Evolutionary conservation across 2,888 invertebrate genomes (phyloP), one percentile per base, ranked within the genome.

Genomic region (Cerceris ruficornis): DNA sequence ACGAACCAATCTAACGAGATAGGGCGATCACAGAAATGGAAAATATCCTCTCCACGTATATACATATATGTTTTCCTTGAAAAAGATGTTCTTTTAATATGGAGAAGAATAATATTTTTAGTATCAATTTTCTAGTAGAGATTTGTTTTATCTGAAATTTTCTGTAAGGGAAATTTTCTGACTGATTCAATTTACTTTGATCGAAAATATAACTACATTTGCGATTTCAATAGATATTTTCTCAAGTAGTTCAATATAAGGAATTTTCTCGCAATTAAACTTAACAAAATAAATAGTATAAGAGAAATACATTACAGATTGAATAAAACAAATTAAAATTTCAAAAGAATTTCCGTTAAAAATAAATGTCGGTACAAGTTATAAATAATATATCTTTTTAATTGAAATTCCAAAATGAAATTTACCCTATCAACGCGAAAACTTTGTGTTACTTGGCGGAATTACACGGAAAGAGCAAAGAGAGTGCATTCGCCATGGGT

Each of bases 401-500:
- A 28, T 28, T 11, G 46, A 46, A 46, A 11, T 46, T 46, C 6
- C 46, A 4, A 46, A 46, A 46, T 8, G 11, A 6, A 46, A 11
- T 46, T 46, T 46, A 46, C 11, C 11, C 8, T 6, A 46, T 11
- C 9, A 46, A 8, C 46, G 46, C 11, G 46, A 46, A 46, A 14
- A 7, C 13, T 0, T 15, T 6, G 6, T 9, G 13, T 14, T n/a
- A 15, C 42, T 42, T 13, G 14, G 13, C 42, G 43, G 52, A 66
- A 59, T 67, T 59, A 28, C 15, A 14, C 7, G 60, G 28, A 15
- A 43, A 14, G 13, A 54, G 46, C 50, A 50, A 50, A 11, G n/a
- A 50, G 66, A 15, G 67, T 52, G 28, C 50, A 42, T 15, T 28
- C 11, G 28, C 41, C 46, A 65, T 52, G 13, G 59, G 41, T 54